Percentiles rank a stretch among this genome's conserved stretches.
Conservation (phyloP, 2,797 vertebrate species). For the Prionace glauca region DNA sequence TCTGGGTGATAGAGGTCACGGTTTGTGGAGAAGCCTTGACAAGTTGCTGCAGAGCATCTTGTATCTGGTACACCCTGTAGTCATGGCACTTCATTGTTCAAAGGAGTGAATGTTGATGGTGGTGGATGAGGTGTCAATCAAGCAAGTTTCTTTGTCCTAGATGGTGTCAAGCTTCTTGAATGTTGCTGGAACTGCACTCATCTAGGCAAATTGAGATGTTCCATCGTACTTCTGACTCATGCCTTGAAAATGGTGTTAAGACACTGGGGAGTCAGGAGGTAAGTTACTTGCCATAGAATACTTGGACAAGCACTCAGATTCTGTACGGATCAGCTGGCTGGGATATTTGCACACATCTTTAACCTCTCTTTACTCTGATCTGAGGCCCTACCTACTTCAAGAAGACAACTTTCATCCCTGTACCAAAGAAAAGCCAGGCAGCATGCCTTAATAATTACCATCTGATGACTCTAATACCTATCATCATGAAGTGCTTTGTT, state of each 20-base stretch:
- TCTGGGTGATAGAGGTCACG: not conserved
- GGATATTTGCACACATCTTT: too few species aligned
- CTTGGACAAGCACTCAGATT: too few species aligned
- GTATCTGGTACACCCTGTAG: not conserved
- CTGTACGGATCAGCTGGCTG: too few species aligned
- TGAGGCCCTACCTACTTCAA: too few species aligned
- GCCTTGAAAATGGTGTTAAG: not conserved
- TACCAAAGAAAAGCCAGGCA: too few species aligned
- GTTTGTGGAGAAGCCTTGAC: not conserved
- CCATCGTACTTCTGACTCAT: not conserved
- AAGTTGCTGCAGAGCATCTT: not conserved
- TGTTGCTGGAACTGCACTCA: not conserved
- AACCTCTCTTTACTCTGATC: too few species aligned
- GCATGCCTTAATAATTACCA: too few species aligned
- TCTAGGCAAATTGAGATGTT: not conserved
- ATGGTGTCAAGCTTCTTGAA: not conserved
- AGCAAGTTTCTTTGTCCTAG: not conserved
- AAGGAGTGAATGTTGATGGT: not conserved
- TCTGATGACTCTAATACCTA: too few species aligned
- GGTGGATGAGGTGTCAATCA: not conserved
- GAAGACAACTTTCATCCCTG: too few species aligned
- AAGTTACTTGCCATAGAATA: not conserved
- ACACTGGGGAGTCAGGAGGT: not conserved
- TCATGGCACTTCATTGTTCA: not conserved
- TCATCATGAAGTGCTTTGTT: too few species aligned